Conservation (phyloP, 2,888 invertebrate genomes). For the Caenorhabditis zanzibari region DNA sequence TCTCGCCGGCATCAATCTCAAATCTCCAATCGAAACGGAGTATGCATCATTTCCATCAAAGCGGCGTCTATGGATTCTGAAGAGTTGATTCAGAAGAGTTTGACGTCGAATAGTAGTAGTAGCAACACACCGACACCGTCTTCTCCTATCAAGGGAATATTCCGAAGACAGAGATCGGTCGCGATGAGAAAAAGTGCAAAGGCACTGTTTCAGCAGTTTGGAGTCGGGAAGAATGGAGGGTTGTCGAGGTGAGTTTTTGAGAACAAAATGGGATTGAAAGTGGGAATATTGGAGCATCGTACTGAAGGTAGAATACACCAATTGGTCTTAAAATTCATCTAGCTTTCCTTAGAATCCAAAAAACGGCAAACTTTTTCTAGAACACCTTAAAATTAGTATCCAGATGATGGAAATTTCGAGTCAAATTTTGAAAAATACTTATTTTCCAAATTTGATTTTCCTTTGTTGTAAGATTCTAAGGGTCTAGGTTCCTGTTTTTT, state of each 20-base stretch:
- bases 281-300: background rate
- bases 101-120: no score
- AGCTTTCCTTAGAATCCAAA: no score
- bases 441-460: no score
- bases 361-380: no score
- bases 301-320: background rate
- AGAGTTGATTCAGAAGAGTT: background rate
- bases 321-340: background rate
- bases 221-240: constrained; percentile 27
- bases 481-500: no score
- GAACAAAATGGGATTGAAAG: background rate
- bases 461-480: no score
- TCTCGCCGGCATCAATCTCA: background rate
- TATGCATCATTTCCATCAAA: constrained; percentile 60
- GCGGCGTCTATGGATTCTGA: constrained; percentile 29
- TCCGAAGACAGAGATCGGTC: constrained; percentile 61
- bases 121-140: background rate
- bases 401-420: no score
- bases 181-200: constrained; percentile 65
- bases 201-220: constrained; percentile 56
- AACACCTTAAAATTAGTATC: no score
- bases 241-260: constrained; percentile 40
- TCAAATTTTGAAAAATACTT: no score
- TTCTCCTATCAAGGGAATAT: constrained; percentile 64
- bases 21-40: constrained; percentile 49